phyloP scores from a whole-genome alignment of 2,797 vertebrate genomes.

The Onychomys torridus region DNA sequence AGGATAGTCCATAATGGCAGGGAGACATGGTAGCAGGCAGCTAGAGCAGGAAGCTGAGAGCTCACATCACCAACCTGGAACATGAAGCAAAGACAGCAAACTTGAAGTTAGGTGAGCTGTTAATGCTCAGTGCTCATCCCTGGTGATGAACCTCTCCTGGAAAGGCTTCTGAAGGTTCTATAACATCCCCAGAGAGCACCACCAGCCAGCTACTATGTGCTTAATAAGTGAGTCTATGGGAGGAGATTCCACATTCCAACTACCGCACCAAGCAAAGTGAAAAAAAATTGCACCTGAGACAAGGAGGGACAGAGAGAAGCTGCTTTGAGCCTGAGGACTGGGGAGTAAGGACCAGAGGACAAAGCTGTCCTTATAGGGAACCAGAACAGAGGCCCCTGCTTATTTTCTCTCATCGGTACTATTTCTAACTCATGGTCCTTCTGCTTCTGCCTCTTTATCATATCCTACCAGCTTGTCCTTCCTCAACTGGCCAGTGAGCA shows the following conservation, averaged over 20 bases:
- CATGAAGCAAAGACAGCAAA: neutral
- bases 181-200: neutral
- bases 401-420: neutral
- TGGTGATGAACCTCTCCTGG: neutral
- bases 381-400: neutral
- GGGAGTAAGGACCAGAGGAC: neutral
- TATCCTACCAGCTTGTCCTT: neutral
- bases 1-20: neutral
- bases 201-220: neutral
- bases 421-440: no score
- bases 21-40: neutral
- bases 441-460: neutral
- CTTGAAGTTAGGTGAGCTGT: neutral
- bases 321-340: neutral
- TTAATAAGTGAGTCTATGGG: neutral
- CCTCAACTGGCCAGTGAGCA: neutral
- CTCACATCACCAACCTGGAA: neutral
- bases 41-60: neutral
- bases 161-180: neutral
- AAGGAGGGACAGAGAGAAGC: neutral
- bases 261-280: neutral
- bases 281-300: neutral
- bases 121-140: neutral
- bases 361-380: fast-evolving
- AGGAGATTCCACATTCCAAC: neutral